Conservation (phyloP, 30 jellyfish, hydroid and myxozoan genomes). For the Hydra vulgaris region DNA sequence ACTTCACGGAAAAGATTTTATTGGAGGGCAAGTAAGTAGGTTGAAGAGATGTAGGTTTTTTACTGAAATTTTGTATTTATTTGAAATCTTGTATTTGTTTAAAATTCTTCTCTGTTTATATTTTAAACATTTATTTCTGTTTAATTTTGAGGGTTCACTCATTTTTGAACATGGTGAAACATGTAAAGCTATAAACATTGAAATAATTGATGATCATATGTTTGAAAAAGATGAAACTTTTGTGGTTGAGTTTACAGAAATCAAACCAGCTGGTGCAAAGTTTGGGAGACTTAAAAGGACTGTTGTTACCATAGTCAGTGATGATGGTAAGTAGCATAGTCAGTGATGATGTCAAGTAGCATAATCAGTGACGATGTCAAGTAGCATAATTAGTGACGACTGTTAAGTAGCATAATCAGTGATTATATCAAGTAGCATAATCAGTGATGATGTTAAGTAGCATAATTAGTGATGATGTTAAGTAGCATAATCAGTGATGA, state of each 20-base stretch:
- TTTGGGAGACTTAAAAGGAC: conserved; percentile 80
- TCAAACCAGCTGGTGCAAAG: conserved; percentile 66
- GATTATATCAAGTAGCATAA: too few relatives aligned
- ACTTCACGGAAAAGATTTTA: conserved; percentile 78
- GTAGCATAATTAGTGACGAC: too few relatives aligned
- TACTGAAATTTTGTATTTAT: too few relatives aligned
- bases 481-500: too few relatives aligned
- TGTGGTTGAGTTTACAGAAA: conserved; percentile 57
- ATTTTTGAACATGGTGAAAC: conserved; percentile 96
- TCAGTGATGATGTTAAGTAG: too few relatives aligned
- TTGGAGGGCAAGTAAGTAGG: conserved; percentile 62
- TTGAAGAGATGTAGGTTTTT: background rate
- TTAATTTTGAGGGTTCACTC: conserved; percentile 35
- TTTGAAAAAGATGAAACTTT: conserved; percentile 95
- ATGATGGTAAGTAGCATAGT: conserved; percentile 60
- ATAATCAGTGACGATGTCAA: too few relatives aligned
- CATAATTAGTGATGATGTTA: too few relatives aligned
- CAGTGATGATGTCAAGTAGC: background rate
- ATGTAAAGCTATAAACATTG: conserved; percentile 56
- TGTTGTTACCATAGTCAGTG: conserved; percentile 91
- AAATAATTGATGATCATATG: conserved; percentile 75
- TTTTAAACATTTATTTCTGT: background rate
- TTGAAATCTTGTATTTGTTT: background rate
- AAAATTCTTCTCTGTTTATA: background rate
- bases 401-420: too few relatives aligned